A percentile compares a stretch with the other conserved stretches of the same genome.
These are phyloP conservation scores for Busseola fusca DNA, from an alignment of 2,888 invertebrate species.

Conservation along the genomic window DNA sequence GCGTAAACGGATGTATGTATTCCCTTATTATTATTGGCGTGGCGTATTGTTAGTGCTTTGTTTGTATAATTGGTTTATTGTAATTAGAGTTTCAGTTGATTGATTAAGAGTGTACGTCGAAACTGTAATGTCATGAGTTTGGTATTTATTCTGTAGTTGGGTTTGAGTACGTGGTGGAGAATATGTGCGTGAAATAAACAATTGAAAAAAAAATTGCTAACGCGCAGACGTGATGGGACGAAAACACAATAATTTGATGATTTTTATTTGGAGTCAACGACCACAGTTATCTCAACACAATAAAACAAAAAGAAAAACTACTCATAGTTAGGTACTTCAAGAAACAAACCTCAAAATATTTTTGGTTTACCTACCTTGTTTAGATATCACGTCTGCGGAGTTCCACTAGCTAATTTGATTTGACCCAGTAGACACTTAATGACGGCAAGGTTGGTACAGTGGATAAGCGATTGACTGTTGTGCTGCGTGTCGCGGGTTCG, in stretches of 20 bases:
- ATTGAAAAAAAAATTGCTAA: too few relatives aligned
- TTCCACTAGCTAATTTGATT: too few relatives aligned
- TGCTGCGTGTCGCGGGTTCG: too few relatives aligned
- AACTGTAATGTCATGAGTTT: constrained; percentile 15
- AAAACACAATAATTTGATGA: neutral
- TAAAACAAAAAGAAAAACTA: too few relatives aligned
- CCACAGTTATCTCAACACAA: neutral
- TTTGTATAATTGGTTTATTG: constrained; percentile 55
- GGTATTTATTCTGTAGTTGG: neutral
- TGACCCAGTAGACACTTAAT: too few relatives aligned
- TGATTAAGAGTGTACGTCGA: constrained; percentile 34
- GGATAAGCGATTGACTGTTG: too few relatives aligned
- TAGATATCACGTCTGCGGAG: too few relatives aligned
- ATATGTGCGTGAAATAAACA: too few relatives aligned
- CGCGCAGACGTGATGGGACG: neutral
- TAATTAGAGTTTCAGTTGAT: constrained; percentile 39
- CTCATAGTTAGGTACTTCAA: too few relatives aligned
- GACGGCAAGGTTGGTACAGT: too few relatives aligned
- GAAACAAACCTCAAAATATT: too few relatives aligned
- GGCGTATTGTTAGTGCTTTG: constrained; percentile 45
- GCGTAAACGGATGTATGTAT: constrained; percentile 42
- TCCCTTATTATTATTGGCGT: constrained; percentile 53
- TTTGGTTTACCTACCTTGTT: too few relatives aligned
- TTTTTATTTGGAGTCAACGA: neutral
- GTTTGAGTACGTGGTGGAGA: neutral